Conservation (phyloP, 2,888 invertebrate species). For the Brachylomia viminalis region DNA sequence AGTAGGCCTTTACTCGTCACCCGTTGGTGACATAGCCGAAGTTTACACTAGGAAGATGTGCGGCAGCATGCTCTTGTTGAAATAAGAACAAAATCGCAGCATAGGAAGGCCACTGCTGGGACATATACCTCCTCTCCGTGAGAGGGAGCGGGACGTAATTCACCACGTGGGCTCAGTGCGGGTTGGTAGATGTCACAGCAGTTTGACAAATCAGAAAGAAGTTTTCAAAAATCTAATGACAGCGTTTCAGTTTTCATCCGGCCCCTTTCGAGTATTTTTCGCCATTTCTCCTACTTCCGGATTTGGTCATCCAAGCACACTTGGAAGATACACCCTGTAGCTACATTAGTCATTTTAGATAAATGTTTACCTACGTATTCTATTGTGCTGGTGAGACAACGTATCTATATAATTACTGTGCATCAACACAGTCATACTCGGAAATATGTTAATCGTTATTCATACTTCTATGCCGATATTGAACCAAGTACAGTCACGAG, state of each 20-base stretch:
- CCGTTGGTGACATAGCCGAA: neutral
- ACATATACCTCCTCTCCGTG: neutral
- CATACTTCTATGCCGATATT: slow-evolving; percentile 5
- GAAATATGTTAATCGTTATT: slow-evolving; percentile 23
- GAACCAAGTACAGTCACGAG: neutral
- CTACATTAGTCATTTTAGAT: neutral
- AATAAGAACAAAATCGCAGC: neutral
- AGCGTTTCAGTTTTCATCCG: neutral
- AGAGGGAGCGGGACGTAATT: neutral
- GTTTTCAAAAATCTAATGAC: neutral
- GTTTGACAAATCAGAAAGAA: neutral
- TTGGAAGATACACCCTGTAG: neutral
- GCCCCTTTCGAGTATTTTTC: neutral
- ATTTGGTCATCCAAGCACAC: too few relatives aligned
- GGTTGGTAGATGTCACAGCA: neutral
- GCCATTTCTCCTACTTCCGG: neutral
- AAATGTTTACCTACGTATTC: slow-evolving; percentile 16
- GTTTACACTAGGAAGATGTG: neutral
- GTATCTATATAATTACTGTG: neutral
- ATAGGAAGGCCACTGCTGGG: neutral
- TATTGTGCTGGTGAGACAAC: slow-evolving; percentile 33
- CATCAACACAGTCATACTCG: slow-evolving; percentile 4
- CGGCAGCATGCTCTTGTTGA: neutral
- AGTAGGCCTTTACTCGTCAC: neutral
- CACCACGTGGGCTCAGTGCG: too few relatives aligned